Conservation (phyloP, 1,140 invertebrate genomes). For the Papilio helenus region DNA sequence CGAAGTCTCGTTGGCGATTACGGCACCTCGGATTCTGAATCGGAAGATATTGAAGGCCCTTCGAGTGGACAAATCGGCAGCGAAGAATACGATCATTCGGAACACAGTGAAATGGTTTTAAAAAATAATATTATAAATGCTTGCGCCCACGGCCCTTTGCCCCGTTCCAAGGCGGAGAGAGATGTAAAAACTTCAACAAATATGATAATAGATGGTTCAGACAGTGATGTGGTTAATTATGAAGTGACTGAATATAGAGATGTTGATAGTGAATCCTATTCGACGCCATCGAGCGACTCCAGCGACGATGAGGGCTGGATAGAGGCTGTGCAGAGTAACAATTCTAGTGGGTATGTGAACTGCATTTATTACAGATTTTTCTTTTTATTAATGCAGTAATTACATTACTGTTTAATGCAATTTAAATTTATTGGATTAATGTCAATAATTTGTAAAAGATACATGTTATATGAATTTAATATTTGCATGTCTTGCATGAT, state of each 20-base stretch:
- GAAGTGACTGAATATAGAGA: slow-evolving; percentile 75
- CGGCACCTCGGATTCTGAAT: slow-evolving; percentile 73
- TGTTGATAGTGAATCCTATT: slow-evolving; percentile 65
- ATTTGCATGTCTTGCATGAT: neutral
- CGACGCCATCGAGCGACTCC: slow-evolving; percentile 67
- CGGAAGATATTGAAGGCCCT: slow-evolving; percentile 65
- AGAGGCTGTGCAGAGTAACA: slow-evolving; percentile 71
- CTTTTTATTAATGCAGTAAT: neutral
- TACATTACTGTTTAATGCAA: neutral
- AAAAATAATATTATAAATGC: slow-evolving; percentile 82
- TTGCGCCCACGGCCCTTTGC: slow-evolving; percentile 75
- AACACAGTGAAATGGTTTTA: slow-evolving; percentile 78
- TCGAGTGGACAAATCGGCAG: slow-evolving; percentile 66
- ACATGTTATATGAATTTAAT: neutral
- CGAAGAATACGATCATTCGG: slow-evolving; percentile 70
- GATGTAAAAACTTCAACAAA: slow-evolving; percentile 59
- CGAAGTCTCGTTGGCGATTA: slow-evolving; percentile 76
- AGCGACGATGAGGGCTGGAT: slow-evolving; percentile 69
- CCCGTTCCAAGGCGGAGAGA: slow-evolving; percentile 51
- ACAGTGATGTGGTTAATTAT: slow-evolving; percentile 71
- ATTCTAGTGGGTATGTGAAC: slow-evolving; percentile 69
- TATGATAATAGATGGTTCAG: slow-evolving; percentile 75
- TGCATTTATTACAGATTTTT: neutral
- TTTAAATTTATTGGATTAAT: neutral
- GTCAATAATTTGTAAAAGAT: neutral